Evolutionary conservation across 2,113 vertebrate genomes (phyloP).

Genomic region (Genyomyrus donnyi): DNA sequence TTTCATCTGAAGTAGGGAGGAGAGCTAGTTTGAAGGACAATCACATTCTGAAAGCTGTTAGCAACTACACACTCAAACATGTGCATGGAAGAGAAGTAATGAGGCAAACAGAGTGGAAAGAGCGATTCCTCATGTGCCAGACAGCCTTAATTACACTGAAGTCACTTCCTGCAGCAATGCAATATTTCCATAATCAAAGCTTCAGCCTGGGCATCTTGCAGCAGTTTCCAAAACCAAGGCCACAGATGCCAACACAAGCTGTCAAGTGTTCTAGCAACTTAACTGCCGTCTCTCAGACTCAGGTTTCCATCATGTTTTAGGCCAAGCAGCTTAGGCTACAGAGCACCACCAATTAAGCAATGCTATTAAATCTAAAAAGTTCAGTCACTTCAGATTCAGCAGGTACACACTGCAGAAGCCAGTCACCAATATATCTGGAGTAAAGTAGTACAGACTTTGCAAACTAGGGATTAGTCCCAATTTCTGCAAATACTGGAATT

Average conservation of each 20-base stretch:
- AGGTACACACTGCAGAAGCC: not conserved
- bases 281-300: too few relatives aligned
- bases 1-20: not conserved
- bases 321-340: not conserved
- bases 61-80: not conserved
- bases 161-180: not conserved
- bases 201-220: not conserved
- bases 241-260: not conserved
- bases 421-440: not conserved
- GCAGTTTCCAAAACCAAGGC: not conserved
- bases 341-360: not conserved
- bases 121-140: not conserved
- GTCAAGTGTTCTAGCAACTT: too few relatives aligned
- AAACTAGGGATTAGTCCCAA: not conserved
- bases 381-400: not conserved
- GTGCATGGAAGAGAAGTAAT: not conserved
- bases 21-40: not conserved
- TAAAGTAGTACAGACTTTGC: not conserved
- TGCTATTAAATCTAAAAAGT: not conserved
- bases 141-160: not conserved
- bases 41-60: not conserved
- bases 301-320: not conserved
- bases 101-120: not conserved
- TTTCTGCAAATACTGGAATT: not conserved
- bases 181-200: not conserved